Evolutionary conservation across 1,140 invertebrate genomes (phyloP), one percentile per base, ranked within the genome.

Genomic region (Notospermus geniculatus): DNA sequence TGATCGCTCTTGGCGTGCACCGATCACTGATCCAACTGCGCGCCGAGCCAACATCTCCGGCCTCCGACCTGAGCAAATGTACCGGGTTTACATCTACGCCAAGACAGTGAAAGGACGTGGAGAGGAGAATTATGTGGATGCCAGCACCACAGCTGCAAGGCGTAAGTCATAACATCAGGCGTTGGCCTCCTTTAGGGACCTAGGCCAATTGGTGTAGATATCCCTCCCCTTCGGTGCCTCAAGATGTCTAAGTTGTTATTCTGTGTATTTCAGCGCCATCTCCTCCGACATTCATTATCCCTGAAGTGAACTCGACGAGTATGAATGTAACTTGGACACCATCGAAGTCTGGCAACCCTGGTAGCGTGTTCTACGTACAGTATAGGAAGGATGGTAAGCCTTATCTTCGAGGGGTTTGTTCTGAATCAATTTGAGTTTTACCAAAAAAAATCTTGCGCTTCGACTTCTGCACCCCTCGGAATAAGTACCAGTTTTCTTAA

Each of bases 341-440:
- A 88, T 87, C 70, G 75, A 88, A 30, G 45, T 71, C 46, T 55
- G 80, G 75, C 27, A 74, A 88, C 68, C 87, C 91, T 2, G 89
- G 89, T 65, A 89, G 89, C 17, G 90, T 93, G 74, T 97, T 97
- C 80, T 94, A 88, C 71, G 93, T 91, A 1, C 91, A 93, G 80
- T 95, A 92, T 79, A 88, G 83, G 43, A 68, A 70, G 54, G 57
- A 57, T 39, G 67, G 74, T 71, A 45, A 64, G 72, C 63, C 53
- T n/a, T n/a, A n/a, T n/a, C n/a, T n/a, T n/a, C n/a, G n/a, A n/a
- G n/a, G n/a, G n/a, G n/a, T n/a, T n/a, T n/a, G n/a, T n/a, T n/a
- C n/a, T n/a, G n/a, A n/a, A n/a, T n/a, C n/a, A n/a, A n/a, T n/a
- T n/a, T n/a, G n/a, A n/a, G n/a, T n/a, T n/a, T n/a, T n/a, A n/a